Percentiles rank a stretch among this genome's conserved stretches.
These are phyloP conservation scores for Capricornis sumatraensis DNA, from an alignment of 2,113 vertebrate genomes.

Conservation along the genomic window DNA sequence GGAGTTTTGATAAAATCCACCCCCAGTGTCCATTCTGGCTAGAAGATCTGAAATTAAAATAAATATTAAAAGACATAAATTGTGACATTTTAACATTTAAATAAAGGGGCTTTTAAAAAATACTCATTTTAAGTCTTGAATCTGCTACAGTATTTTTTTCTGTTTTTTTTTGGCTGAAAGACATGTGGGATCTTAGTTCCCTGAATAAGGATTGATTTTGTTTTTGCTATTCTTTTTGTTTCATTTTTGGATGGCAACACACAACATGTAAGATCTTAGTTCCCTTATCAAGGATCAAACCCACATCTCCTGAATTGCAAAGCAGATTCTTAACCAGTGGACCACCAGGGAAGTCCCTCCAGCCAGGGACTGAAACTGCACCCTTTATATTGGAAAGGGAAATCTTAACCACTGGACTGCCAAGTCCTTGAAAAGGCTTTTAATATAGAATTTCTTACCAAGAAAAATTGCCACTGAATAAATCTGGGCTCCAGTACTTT, in stretches of 20 bases:
- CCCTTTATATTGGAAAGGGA: background rate
- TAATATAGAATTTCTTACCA: constrained; percentile 81
- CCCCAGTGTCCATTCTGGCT: background rate
- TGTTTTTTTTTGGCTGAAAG: background rate
- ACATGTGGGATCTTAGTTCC: background rate
- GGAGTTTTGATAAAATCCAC: background rate
- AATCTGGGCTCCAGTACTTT: constrained; percentile 90
- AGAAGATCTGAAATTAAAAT: background rate
- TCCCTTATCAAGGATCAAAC: background rate
- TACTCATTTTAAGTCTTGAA: background rate
- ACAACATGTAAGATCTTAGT: background rate
- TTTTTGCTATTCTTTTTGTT: background rate
- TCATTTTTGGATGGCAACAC: background rate
- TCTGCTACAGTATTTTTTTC: background rate
- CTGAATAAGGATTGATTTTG: background rate
- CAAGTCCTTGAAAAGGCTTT: background rate
- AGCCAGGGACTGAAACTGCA: background rate
- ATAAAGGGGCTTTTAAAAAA: constrained; percentile 10
- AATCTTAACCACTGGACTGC: background rate
- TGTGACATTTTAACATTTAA: background rate
- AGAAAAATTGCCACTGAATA: constrained; percentile 97
- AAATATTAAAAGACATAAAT: background rate
- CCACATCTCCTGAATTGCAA: background rate
- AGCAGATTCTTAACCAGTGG: background rate
- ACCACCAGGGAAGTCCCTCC: background rate